Percentiles rank a stretch among this genome's conserved stretches.
Evolutionary conservation across 1,140 invertebrate genomes (phyloP).

Genomic region (Tribolium madens): DNA sequence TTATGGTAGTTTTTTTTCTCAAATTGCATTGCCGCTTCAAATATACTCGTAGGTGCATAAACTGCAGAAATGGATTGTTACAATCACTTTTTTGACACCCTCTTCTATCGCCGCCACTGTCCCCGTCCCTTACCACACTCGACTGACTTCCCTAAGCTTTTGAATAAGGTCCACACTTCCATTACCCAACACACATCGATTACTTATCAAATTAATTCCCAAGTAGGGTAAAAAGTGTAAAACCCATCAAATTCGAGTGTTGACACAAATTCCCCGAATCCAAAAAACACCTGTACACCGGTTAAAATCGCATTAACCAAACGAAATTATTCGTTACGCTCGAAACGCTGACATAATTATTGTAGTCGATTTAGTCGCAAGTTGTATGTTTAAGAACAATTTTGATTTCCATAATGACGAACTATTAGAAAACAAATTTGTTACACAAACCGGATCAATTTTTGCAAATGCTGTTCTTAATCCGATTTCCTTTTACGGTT

Average conservation of each 20-base stretch:
- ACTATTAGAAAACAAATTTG: background rate
- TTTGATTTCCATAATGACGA: conserved; percentile 27
- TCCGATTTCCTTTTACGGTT: conserved; percentile 16
- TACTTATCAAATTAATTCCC: conserved; percentile 27
- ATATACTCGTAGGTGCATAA: too few relatives aligned
- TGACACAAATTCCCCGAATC: conserved; percentile 1
- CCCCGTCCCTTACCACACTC: background rate
- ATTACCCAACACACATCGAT: conserved; percentile 14
- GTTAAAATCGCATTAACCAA: conserved; percentile 1
- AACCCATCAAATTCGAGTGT: conserved; percentile 14
- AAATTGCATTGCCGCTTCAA: too few relatives aligned
- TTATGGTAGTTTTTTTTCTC: too few relatives aligned
- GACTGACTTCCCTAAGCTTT: background rate
- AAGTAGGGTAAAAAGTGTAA: conserved; percentile 3
- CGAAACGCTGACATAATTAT: background rate
- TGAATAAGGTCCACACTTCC: conserved; percentile 2
- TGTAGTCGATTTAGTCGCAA: background rate
- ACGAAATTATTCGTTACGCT: background rate
- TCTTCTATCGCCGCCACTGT: background rate
- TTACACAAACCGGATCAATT: background rate
- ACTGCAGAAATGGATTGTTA: too few relatives aligned
- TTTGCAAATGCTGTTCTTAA: conserved; percentile 6
- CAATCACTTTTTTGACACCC: too few relatives aligned
- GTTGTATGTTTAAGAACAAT: conserved; percentile 20
- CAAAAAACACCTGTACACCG: background rate